These are phyloP conservation scores for Sebastes goodei DNA, from an alignment of 2,797 vertebrate species.

Conservation along the genomic window DNA sequence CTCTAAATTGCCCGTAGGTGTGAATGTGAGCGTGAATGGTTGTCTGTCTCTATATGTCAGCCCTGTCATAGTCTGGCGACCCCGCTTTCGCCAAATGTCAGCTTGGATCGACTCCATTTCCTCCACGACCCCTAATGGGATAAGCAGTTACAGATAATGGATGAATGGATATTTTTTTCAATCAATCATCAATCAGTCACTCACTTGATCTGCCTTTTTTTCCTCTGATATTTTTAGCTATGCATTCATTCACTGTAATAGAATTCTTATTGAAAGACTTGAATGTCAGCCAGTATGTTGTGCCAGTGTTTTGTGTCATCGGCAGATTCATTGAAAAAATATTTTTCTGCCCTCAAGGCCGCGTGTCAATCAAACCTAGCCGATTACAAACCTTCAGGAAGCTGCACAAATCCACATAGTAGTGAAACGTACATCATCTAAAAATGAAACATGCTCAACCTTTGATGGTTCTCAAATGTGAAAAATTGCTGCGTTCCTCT, in stretches of 20 bases:
- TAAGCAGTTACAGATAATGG: too few relatives aligned
- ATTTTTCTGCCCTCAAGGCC: not conserved
- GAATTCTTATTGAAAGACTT: not conserved
- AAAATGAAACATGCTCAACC: not conserved
- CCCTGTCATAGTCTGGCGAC: too few relatives aligned
- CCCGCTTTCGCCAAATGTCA: too few relatives aligned
- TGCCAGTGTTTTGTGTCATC: not conserved
- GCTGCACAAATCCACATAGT: not conserved
- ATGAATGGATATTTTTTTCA: too few relatives aligned
- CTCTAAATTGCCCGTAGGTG: too few relatives aligned
- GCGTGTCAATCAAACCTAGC: not conserved
- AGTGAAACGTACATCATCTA: not conserved
- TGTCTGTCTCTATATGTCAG: too few relatives aligned
- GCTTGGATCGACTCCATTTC: too few relatives aligned
- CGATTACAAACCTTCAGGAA: not conserved
- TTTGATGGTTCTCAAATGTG: not conserved
- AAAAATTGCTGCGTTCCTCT: not conserved
- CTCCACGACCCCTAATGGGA: too few relatives aligned
- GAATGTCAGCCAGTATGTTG: not conserved
- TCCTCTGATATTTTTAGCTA: not conserved
- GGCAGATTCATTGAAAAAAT: not conserved
- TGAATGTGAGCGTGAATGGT: too few relatives aligned
- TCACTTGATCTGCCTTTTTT: not conserved
- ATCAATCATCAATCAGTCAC: not conserved
- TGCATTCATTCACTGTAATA: not conserved